Conservation (phyloP, 2,888 invertebrate genomes). For the Tortrix viridana region DNA sequence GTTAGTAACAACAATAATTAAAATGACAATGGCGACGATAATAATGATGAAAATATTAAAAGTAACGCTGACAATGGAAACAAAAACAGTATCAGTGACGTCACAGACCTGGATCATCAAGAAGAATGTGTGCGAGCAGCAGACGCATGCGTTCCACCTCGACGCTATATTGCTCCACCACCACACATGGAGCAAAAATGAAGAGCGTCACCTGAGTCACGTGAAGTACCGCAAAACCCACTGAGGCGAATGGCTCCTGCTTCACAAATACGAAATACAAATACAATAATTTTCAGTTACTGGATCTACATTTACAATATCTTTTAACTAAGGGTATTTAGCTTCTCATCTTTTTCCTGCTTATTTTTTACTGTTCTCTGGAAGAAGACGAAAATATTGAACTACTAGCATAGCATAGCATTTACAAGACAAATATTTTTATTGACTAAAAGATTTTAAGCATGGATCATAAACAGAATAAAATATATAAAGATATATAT, state of each 20-base stretch:
- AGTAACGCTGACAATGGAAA: background rate
- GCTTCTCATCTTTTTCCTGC: no score
- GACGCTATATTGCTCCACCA: constrained; percentile 60
- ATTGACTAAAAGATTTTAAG: no score
- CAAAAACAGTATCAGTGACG: background rate
- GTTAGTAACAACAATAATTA: background rate
- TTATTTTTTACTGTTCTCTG: no score
- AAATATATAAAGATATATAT: no score
- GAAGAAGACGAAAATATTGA: no score
- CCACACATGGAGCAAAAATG: constrained; percentile 66
- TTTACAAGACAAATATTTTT: no score
- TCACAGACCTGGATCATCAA: constrained; percentile 58
- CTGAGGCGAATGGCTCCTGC: constrained; percentile 55
- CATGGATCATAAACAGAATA: no score
- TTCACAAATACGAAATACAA: constrained; percentile 38
- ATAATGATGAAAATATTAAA: background rate
- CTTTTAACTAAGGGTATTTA: no score
- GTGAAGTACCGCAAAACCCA: constrained; percentile 61
- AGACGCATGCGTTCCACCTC: constrained; percentile 68
- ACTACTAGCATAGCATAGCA: no score
- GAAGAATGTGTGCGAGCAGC: constrained; percentile 59
- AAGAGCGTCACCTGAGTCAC: constrained; percentile 62
- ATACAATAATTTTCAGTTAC: background rate
- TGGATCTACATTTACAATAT: no score
- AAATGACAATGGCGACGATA: background rate